phyloP scores from a whole-genome alignment of 2,113 vertebrate species.

The Brachyhypopomus gauderio region DNA sequence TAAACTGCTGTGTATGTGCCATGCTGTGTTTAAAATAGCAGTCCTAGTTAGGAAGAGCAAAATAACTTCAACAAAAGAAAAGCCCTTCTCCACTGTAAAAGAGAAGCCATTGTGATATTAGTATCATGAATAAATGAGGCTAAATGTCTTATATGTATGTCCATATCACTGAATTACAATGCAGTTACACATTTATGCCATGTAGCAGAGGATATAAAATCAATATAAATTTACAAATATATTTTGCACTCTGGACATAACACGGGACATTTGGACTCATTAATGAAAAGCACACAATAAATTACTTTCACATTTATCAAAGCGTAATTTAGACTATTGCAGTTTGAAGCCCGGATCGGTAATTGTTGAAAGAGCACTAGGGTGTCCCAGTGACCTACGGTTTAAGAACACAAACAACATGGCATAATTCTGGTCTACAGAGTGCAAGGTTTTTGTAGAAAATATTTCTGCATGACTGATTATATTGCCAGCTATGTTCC shows the following conservation, averaged over 20 bases:
- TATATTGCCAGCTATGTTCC: too few species aligned
- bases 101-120: neutral
- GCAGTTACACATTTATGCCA: neutral
- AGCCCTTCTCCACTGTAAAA: neutral
- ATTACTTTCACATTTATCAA: neutral
- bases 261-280: conserved; percentile 1
- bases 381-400: neutral
- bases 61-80: neutral
- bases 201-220: neutral
- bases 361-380: neutral
- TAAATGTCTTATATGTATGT: conserved; percentile 14
- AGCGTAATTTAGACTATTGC: neutral
- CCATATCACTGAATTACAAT: neutral
- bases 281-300: neutral
- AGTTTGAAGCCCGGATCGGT: neutral
- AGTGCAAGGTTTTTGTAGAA: too few species aligned
- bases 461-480: too few species aligned
- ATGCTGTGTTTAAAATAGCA: conserved; percentile 37
- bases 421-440: too few species aligned
- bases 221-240: neutral
- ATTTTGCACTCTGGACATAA: neutral
- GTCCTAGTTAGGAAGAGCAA: neutral
- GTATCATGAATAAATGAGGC: neutral
- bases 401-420: too few species aligned
- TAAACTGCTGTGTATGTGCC: conserved; percentile 26